These are phyloP conservation scores for Bradypodion ventrale DNA, from an alignment of 2,797 vertebrate genomes.

Conservation along the genomic window DNA sequence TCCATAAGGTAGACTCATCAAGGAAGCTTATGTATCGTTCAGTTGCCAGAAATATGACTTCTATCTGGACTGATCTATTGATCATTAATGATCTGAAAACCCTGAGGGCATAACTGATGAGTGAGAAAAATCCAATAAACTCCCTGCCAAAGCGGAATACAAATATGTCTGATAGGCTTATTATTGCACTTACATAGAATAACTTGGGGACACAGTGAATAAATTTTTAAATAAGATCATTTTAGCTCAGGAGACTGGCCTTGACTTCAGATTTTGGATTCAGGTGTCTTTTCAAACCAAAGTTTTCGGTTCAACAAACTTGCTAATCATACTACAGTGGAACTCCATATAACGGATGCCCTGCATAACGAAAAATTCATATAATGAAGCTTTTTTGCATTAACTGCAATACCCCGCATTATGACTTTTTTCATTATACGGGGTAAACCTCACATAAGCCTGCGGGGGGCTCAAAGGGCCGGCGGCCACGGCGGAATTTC, in stretches of 20 bases:
- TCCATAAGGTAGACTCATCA: constrained; percentile 33
- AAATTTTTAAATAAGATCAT: constrained; percentile 54
- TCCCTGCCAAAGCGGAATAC: constrained; percentile 52
- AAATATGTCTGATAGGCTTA: constrained; percentile 45
- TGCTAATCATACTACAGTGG: not conserved
- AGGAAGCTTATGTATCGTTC: constrained; percentile 52
- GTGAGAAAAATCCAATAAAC: constrained; percentile 64
- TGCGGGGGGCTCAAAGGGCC: too few species aligned
- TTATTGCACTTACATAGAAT: constrained; percentile 23
- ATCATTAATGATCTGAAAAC: constrained; percentile 69
- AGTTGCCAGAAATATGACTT: constrained; percentile 64
- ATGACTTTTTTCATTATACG: too few species aligned
- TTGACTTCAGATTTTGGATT: constrained; percentile 33
- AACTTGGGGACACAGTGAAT: constrained; percentile 26
- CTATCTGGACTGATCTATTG: constrained; percentile 62
- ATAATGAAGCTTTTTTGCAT: too few species aligned
- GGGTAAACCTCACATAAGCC: too few species aligned
- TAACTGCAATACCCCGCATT: too few species aligned
- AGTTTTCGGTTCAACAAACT: constrained; percentile 14
- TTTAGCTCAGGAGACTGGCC: constrained; percentile 48
- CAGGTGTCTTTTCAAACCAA: not conserved
- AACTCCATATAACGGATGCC: too few species aligned
- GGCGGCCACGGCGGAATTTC: too few species aligned
- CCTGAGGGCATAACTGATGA: constrained; percentile 38
- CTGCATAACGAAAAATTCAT: too few species aligned